Base-by-base conservation (phyloP, 2,113 vertebrate species). In the Atlantisia rogersi region DNA sequence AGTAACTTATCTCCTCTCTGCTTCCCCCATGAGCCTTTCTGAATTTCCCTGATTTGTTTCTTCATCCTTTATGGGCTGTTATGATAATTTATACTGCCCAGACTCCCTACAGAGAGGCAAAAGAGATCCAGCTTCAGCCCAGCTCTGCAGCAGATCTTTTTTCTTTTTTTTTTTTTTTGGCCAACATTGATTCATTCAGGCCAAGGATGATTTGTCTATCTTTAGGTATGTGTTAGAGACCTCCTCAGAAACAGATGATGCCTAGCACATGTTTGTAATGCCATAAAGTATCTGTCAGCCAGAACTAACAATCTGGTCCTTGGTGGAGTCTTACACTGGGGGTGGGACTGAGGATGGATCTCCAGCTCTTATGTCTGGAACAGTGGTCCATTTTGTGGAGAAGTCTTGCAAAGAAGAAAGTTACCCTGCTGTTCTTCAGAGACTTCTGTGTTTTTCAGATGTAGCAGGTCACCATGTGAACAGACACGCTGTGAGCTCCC, bases 151-250 rank as follows among this genome's bases (percentile, higher is more conserved):
- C 37, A 69, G 50, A 74, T 88, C 2, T 29, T n/a, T 62, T 48
- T 44, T 21, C 5, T 48, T 48, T 20, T 12, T 22, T 48, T 48
- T 48, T 19, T 21, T 26, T 15, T 8, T 46, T 42, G 48, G 32
- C n/a, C 55, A 83, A 20, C 68, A 31, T 19, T 44, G 50, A 81
- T 90, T 88, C 64, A 63, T 83, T 90, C 77, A 86, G 91, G 52
- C 83, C 86, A 93, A 88, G 71, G 65, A 46, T 92, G 62, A 85
- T 87, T 82, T 93, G 64, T 81, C 65, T 90, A 8, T 79, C 91
- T 93, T 90, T 81, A 81, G 82, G 60, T 67, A n/a, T 31, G 17
- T 92, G 68, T 92, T 93, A 59, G 82, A 93, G 79, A 86, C 64
- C 44, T 90, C 44, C 58, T 74, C 39, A 28, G 78, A 87, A 95